A percentile compares a stretch with the other conserved stretches of the same genome.
Evolutionary conservation across 2,888 invertebrate species (phyloP).

Genomic region (Xiphydria camelus): DNA sequence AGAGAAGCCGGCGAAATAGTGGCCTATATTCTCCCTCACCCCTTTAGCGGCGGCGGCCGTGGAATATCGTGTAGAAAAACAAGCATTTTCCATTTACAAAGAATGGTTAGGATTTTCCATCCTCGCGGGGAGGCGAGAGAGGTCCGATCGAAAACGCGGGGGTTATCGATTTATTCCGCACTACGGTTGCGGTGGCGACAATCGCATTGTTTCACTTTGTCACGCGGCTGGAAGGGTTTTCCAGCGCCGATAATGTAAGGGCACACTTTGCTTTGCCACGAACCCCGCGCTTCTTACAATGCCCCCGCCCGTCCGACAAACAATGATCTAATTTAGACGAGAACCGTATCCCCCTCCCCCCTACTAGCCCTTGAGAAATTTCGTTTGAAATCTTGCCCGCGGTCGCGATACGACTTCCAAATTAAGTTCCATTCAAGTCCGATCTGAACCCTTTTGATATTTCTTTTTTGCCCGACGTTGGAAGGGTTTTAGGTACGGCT

Average conservation of each 20-base stretch:
- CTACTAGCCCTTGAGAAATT: constrained; percentile 9
- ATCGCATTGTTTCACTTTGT: too few species aligned
- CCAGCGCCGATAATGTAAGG: too few species aligned
- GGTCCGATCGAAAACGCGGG: neutral
- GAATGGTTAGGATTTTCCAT: constrained; percentile 7
- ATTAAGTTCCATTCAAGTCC: constrained; percentile 16
- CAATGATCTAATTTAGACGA: constrained; percentile 18
- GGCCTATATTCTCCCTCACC: too few species aligned
- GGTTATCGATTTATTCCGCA: neutral
- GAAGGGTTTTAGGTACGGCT: too few species aligned
- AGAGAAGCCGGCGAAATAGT: constrained; percentile 29
- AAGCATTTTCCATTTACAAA: constrained; percentile 13
- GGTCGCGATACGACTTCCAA: constrained; percentile 15
- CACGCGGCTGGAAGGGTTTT: too few species aligned
- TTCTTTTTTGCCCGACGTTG: constrained; percentile 3
- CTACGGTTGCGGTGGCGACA: neutral
- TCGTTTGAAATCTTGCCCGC: neutral
- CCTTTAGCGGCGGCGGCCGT: too few species aligned
- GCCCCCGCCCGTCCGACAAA: too few species aligned
- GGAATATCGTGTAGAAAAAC: too few species aligned
- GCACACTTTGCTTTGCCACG: too few species aligned
- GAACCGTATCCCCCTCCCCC: constrained; percentile 7
- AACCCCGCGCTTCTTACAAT: too few species aligned
- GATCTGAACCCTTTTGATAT: constrained; percentile 14
- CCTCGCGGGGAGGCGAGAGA: too few species aligned